Conservation (phyloP, 2,113 vertebrate genomes). For the Corapipo altera region DNA sequence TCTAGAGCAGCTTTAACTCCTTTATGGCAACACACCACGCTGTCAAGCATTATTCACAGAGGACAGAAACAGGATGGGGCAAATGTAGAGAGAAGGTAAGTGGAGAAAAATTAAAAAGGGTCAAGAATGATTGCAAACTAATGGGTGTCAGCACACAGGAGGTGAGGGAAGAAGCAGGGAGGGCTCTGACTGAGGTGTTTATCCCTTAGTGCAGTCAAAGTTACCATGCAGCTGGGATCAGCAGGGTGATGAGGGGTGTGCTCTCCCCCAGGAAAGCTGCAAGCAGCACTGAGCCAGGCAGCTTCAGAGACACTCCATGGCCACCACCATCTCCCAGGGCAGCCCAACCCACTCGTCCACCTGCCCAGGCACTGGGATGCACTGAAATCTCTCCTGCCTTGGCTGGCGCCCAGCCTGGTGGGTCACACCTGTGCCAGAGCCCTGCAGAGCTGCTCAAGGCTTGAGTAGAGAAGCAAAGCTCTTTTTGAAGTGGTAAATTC, state of each 20-base stretch:
- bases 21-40: neutral
- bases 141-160: neutral
- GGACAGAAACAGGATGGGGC: neutral
- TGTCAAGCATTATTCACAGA: neutral
- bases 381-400: neutral
- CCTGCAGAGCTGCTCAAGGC: neutral
- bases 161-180: neutral
- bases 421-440: neutral
- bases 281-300: neutral
- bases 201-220: neutral
- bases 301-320: neutral
- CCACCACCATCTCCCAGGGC: neutral
- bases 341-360: neutral
- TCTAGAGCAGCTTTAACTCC: neutral
- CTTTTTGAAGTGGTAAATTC: neutral
- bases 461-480: neutral
- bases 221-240: neutral
- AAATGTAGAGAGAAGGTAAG: neutral
- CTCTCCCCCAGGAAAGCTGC: neutral
- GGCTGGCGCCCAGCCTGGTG: neutral
- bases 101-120: neutral
- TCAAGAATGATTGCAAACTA: neutral
- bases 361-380: neutral
- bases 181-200: neutral
- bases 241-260: rapidly evolving